Percentiles rank a stretch among this genome's conserved stretches.
These are phyloP conservation scores for Valencia hispanica DNA, from an alignment of 2,797 vertebrate species.

Conservation along the genomic window DNA sequence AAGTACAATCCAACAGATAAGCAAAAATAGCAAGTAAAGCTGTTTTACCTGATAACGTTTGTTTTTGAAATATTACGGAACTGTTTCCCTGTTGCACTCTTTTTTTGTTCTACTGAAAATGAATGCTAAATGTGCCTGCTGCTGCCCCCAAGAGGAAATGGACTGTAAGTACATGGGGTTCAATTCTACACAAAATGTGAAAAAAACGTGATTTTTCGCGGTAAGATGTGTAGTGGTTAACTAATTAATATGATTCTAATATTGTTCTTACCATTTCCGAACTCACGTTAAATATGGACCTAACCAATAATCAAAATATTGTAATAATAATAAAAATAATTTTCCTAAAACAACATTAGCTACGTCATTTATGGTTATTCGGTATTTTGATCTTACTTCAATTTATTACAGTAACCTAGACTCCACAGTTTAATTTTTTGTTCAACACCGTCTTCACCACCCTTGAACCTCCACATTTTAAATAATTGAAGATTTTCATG, in stretches of 20 bases:
- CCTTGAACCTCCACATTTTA: too few relatives aligned
- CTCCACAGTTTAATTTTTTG: neutral
- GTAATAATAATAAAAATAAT: neutral
- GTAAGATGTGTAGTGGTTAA: neutral
- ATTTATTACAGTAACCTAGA: neutral
- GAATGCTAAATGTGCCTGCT: neutral
- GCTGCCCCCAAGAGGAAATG: conserved; percentile 29
- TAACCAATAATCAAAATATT: too few relatives aligned
- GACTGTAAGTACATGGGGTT: neutral
- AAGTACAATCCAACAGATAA: neutral
- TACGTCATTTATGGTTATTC: neutral
- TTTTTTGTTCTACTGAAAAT: conserved; percentile 57
- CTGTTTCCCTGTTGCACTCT: conserved; percentile 57
- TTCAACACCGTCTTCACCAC: neutral
- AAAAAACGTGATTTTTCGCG: neutral
- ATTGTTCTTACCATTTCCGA: neutral
- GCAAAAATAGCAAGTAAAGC: neutral
- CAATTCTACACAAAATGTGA: neutral
- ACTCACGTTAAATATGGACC: neutral
- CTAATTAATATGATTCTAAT: neutral
- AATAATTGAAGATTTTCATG: too few relatives aligned
- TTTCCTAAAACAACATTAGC: neutral
- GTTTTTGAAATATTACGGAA: conserved; percentile 43
- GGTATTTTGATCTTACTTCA: neutral
- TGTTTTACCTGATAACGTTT: conserved; percentile 34